Base-by-base conservation (phyloP, 1,140 invertebrate genomes). In the Drosophila nigrodunni region DNA sequence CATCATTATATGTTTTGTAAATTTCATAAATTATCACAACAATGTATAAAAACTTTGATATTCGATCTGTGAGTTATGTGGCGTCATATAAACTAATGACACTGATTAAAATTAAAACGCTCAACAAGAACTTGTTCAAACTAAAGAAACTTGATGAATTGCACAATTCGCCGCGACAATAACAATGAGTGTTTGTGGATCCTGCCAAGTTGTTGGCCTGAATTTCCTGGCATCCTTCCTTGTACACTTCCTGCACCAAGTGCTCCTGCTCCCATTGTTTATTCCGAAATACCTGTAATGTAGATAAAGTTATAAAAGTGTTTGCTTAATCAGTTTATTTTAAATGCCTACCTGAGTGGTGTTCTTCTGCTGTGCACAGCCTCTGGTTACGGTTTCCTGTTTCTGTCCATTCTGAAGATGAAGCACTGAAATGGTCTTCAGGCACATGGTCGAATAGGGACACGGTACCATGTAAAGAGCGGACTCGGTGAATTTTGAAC, bases 401-500 rank as follows among this genome's bases (percentile, higher is more conserved):
- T 25, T 95, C 15, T 95, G 94, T 93, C 94, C 95, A 83, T 95
- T 94, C 54, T 93, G 93, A 64, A 96, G 92, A 65, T 93, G 93
- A 3, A 95, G 93, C 73, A 94, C 92, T 65, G 95, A 94, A 7
- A 95, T 95, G 73, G 94, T 95, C 82, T 96, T 97, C 93, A 95
- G 94, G 82, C 97, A 97, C 93, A 96, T 95, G 0, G 96, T 97
- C 6, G 97, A 97, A 77, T 94, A 95, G 4, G 95, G 95, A 91
- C 97, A 97, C 54, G 95, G 94, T 0, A 95, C 94, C 74, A 96
- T 94, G 89, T 94, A 97, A 59, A 93, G 93, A 1, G 94, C 89
- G 3, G 95, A 95, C 39, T 94, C 93, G 78, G 97, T 95, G 85
- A 97, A 97, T 79, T 96, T 94, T 1, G 94, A 94, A 82, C 96